Percentiles rank a stretch among this genome's conserved stretches.
Conservation (phyloP, 2,888 invertebrate species). For the Plagiodera versicolora region DNA sequence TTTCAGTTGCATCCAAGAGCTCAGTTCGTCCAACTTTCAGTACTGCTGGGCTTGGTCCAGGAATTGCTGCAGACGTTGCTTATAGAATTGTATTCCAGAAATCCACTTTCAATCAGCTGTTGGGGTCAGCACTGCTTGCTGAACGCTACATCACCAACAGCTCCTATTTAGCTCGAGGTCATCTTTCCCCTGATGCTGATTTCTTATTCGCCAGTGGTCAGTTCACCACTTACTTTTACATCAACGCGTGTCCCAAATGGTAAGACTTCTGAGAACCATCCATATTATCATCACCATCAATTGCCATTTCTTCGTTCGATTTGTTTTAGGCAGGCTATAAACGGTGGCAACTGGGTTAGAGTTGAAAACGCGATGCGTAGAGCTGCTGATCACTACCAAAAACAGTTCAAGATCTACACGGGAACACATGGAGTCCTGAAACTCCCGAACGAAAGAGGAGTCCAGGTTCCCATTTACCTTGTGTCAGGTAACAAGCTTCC, state of each 20-base stretch:
- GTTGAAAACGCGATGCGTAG: conserved; percentile 54
- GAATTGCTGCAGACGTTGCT: conserved; percentile 36
- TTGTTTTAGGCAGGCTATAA: conserved; percentile 46
- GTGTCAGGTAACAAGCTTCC: conserved; percentile 48
- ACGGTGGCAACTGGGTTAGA: conserved; percentile 58
- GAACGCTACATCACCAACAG: conserved; percentile 46
- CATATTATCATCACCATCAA: no score
- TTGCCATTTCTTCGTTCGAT: no score
- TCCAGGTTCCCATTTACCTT: conserved; percentile 49
- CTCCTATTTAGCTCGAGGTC: conserved; percentile 54
- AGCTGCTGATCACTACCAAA: conserved; percentile 46
- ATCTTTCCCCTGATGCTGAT: conserved; percentile 59
- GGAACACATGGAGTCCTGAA: conserved; percentile 53
- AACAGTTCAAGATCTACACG: conserved; percentile 53
- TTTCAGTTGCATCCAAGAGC: conserved; percentile 42
- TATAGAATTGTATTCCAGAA: conserved; percentile 49
- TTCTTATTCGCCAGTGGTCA: conserved; percentile 56
- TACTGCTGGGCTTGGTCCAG: conserved; percentile 43
- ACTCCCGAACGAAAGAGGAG: conserved; percentile 49
- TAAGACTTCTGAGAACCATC: conserved; percentile 41
- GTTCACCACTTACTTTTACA: conserved; percentile 57
- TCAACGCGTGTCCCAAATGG: conserved; percentile 59
- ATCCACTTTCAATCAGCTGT: conserved; percentile 44
- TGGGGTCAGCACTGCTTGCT: conserved; percentile 44
- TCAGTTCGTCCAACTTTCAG: conserved; percentile 47